A percentile compares a stretch with the other conserved stretches of the same genome.
These are phyloP conservation scores for Halichoerus grypus DNA, from an alignment of 2,113 vertebrate genomes.

Conservation along the genomic window DNA sequence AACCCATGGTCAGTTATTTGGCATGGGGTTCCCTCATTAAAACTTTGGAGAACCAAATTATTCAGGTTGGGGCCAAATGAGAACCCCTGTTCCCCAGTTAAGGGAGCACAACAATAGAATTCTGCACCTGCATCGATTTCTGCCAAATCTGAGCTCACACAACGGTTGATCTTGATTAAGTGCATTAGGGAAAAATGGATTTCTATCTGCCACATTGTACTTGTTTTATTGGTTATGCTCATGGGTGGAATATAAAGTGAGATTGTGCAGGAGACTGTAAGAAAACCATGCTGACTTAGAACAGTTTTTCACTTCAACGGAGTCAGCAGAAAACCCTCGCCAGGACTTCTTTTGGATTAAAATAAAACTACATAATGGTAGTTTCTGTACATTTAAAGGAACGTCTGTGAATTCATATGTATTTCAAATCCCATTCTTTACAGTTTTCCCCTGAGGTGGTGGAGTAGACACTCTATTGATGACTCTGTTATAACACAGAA, in stretches of 20 bases:
- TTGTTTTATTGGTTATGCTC: conserved; percentile 81
- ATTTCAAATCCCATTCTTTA: conserved; percentile 82
- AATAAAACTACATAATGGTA: conserved; percentile 80
- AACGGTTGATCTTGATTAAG: conserved; percentile 81
- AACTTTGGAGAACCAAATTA: conserved; percentile 32
- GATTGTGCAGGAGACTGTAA: conserved; percentile 79
- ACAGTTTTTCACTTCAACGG: conserved; percentile 81
- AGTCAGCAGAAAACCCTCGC: conserved; percentile 81
- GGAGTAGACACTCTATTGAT: conserved; percentile 75
- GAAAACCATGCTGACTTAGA: conserved; percentile 79
- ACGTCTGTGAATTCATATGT: conserved; percentile 80
- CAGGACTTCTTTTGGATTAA: conserved; percentile 81
- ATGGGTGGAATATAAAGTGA: conserved; percentile 78
- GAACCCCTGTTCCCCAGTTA: neutral
- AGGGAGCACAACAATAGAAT: conserved; percentile 76
- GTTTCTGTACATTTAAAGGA: conserved; percentile 83
- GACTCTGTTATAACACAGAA: conserved; percentile 76
- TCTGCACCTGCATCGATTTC: conserved; percentile 80
- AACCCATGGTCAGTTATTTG: neutral
- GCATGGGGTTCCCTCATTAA: neutral
- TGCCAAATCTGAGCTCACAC: conserved; percentile 85
- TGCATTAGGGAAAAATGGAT: conserved; percentile 77
- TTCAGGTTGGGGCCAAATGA: conserved; percentile 67
- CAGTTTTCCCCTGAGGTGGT: conserved; percentile 74
- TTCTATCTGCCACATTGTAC: conserved; percentile 78